Base-by-base conservation (phyloP, 2,113 vertebrate species). In the Rhagologus leucostigma region DNA sequence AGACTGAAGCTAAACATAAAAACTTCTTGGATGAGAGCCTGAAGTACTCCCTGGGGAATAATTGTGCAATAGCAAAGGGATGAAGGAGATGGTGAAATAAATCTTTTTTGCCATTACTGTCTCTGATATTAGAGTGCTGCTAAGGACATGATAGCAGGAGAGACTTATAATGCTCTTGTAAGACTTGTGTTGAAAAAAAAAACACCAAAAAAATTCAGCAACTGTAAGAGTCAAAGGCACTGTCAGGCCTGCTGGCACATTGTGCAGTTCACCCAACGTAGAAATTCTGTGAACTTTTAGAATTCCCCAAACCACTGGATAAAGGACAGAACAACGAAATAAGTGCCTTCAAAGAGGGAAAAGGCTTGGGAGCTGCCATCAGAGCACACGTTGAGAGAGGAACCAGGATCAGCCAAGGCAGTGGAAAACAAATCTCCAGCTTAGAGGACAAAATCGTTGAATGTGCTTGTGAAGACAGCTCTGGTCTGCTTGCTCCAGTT, bases 21-120 rank as follows among this genome's bases (percentile, higher is more conserved):
- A 88, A 80, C 33, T 77, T 73, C 37, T 91, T 90, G 93, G 95
- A 90, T 8, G 2, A 50, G 56, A 90, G 90, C 71, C 90, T 91
- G 42, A 93, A 88, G 52, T 47, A 59, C 50, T 95, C 95, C 79
- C 75, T 0, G 0, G 93, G 47, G 85, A 93, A 71, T 94, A 93
- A 96, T 90, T 88, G 71, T 86, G 90, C 93, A 95, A 96, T 30
- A 86, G 95, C 93, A 93, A 37, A 96, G 64, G 68, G 93, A 83
- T 92, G 92, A 91, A 93, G 56, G 89, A 60, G 87, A 93, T 86
- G 79, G 74, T 41, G 55, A 84, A 96, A 90, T 86, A 83, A 92
- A 93, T 87, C 37, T 67, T 74, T 93, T 64, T 77, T 75, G 70
- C 74, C 91, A 76, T 87, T 87, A 88, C 55, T 75, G 19, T 84